Percentiles rank a stretch among this genome's conserved stretches.
Evolutionary conservation across 2,888 invertebrate species (phyloP).

Genomic region (Agyllia agylla): DNA sequence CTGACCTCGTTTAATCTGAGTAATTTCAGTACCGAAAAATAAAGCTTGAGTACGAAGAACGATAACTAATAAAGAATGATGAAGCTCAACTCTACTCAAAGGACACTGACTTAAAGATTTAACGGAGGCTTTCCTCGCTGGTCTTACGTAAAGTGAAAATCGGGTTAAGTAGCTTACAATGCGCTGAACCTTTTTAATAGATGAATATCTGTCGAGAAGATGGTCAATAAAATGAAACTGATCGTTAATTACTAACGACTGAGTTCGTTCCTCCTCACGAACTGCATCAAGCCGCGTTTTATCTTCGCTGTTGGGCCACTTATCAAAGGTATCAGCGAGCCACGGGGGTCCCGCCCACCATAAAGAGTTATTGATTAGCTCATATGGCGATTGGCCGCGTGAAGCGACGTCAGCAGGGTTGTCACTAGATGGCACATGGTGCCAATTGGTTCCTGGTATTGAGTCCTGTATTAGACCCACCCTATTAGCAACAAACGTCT

Average conservation of each 20-base stretch:
- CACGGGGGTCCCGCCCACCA: neutral
- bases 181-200: neutral
- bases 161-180: neutral
- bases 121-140: neutral
- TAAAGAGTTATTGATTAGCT: neutral
- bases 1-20: neutral
- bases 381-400: neutral
- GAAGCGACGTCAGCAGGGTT: neutral
- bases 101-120: neutral
- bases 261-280: neutral
- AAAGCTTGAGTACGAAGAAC: neutral
- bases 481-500: neutral
- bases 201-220: neutral
- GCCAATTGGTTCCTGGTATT: neutral
- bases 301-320: neutral
- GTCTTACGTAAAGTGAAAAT: neutral
- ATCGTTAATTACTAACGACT: neutral
- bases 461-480: neutral
- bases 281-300: neutral
- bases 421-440: neutral
- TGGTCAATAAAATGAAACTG: neutral
- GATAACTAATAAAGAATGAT: neutral
- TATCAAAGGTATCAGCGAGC: neutral
- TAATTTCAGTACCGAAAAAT: neutral
- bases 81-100: neutral